Conservation (phyloP, 2,797 vertebrate genomes). For the Florisuga fusca region DNA sequence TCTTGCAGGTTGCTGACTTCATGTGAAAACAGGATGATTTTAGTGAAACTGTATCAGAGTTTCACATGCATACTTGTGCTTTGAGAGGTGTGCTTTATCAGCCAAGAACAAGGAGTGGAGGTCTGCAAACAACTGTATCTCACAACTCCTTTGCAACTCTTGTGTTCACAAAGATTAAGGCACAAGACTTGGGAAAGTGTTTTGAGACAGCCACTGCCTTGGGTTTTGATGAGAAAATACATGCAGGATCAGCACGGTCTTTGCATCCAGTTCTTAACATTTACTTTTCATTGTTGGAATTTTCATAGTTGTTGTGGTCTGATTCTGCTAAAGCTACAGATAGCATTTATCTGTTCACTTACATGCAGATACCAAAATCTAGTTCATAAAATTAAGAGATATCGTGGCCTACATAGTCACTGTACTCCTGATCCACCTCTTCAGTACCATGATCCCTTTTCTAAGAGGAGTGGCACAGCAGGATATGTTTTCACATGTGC, state of each 20-base stretch:
- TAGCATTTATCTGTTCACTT: not conserved
- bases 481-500: not conserved
- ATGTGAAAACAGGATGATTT: not conserved
- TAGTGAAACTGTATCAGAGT: not conserved
- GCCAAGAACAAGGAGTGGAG: not conserved
- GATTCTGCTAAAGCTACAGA: not conserved
- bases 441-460: not conserved
- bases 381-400: not conserved
- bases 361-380: not conserved
- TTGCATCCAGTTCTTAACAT: not conserved
- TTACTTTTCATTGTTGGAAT: not conserved
- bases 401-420: not conserved
- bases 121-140: not conserved
- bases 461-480: not conserved
- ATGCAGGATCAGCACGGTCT: not conserved
- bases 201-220: not conserved
- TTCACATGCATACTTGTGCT: not conserved
- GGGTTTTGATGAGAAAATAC: not conserved
- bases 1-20: not conserved
- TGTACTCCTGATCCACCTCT: not conserved
- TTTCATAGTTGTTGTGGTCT: not conserved
- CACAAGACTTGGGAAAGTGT: not conserved
- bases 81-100: not conserved
- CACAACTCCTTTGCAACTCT: not conserved
- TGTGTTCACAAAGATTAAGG: conserved; percentile 5